phyloP scores from a whole-genome alignment of 2,797 vertebrate species.

The Sebastes vulpes region DNA sequence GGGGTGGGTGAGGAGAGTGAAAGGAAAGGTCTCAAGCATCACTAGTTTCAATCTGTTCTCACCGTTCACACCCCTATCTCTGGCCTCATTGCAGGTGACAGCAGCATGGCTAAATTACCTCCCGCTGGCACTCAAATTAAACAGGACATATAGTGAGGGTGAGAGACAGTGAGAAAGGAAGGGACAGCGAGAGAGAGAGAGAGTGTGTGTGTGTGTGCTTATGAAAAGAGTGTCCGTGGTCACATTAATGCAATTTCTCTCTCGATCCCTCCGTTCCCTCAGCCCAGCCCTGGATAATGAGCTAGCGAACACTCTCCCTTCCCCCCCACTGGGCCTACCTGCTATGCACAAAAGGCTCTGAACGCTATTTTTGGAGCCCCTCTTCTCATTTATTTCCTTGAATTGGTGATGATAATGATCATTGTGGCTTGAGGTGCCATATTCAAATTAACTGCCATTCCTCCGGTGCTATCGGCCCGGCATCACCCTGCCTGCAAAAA shows the following conservation, averaged over 20 bases:
- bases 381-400: conserved; percentile 90
- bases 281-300: conserved; percentile 85
- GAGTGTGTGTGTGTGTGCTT: conserved; percentile 14
- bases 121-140: conserved; percentile 88
- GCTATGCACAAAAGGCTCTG: conserved; percentile 85
- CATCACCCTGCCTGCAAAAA: conserved; percentile 80
- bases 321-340: conserved; percentile 85
- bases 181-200: neutral
- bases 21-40: conserved; percentile 74
- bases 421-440: conserved; percentile 89
- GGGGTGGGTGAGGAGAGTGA: conserved; percentile 19
- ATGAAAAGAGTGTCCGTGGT: conserved; percentile 78
- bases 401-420: conserved; percentile 91
- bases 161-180: conserved; percentile 53
- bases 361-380: conserved; percentile 89
- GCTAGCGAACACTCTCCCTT: conserved; percentile 74
- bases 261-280: conserved; percentile 73
- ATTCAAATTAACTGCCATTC: conserved; percentile 91
- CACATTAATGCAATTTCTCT: conserved; percentile 86
- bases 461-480: conserved; percentile 82
- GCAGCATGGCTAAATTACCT: conserved; percentile 87
- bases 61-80: conserved; percentile 60
- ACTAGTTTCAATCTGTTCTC: conserved; percentile 73
- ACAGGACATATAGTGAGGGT: conserved; percentile 68
- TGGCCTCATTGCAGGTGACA: conserved; percentile 81